Evolutionary conservation across 2,888 invertebrate species (phyloP).

Genomic region (Acleris cristana): DNA sequence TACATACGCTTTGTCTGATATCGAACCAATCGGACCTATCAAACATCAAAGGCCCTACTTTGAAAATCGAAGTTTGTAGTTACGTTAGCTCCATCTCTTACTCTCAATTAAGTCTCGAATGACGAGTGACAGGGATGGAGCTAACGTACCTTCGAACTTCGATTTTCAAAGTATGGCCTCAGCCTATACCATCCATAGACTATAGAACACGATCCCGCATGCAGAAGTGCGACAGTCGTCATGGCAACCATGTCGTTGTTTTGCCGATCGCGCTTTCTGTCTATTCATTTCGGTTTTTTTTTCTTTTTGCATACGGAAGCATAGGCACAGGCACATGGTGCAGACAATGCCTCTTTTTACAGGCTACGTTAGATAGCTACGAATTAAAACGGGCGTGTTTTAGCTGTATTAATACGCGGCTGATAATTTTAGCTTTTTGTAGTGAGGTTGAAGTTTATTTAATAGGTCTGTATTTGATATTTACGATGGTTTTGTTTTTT

Average conservation of each 20-base stretch:
- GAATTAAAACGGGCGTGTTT: slow-evolving; percentile 14
- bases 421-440: too few relatives aligned
- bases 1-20: too few relatives aligned
- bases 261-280: slow-evolving; percentile 71
- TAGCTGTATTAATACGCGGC: background rate
- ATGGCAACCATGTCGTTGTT: slow-evolving; percentile 75
- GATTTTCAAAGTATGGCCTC: background rate
- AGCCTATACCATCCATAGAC: slow-evolving; percentile 13
- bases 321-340: slow-evolving; percentile 55
- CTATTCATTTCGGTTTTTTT: slow-evolving; percentile 62
- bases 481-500: too few relatives aligned
- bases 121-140: too few relatives aligned
- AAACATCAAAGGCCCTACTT: too few relatives aligned
- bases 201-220: slow-evolving; percentile 19
- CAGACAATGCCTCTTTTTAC: slow-evolving; percentile 49
- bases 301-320: slow-evolving; percentile 62
- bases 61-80: too few relatives aligned
- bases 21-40: too few relatives aligned
- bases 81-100: too few relatives aligned
- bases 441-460: too few relatives aligned
- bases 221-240: slow-evolving; percentile 68
- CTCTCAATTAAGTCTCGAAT: too few relatives aligned
- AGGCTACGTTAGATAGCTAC: slow-evolving; percentile 21
- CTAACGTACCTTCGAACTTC: too few relatives aligned
- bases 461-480: too few relatives aligned